phyloP scores from a whole-genome alignment of 2,797 vertebrate genomes.

The Darevskia nairensis region DNA sequence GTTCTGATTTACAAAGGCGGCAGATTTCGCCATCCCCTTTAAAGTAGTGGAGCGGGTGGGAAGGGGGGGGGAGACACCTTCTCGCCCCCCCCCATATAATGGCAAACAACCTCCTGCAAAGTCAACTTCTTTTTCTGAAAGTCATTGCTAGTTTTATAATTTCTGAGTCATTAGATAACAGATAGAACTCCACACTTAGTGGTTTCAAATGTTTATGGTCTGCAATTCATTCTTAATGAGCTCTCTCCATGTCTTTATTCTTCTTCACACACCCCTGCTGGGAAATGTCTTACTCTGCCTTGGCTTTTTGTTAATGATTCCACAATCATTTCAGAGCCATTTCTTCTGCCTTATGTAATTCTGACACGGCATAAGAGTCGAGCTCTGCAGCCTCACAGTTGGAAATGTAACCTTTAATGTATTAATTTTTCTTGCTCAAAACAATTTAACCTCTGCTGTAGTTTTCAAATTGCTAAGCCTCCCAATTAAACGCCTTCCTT shows the following conservation, averaged over 20 bases:
- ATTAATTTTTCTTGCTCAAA: conserved; percentile 90
- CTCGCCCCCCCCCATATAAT: conserved; percentile 55
- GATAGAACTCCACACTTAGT: conserved; percentile 88
- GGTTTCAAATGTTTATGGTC: conserved; percentile 89
- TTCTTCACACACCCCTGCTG: conserved; percentile 85
- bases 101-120: conserved; percentile 84
- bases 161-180: conserved; percentile 89
- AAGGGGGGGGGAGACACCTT: conserved; percentile 75
- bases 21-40: conserved; percentile 54
- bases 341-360: conserved; percentile 87
- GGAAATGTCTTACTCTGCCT: conserved; percentile 87
- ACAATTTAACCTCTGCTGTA: conserved; percentile 89
- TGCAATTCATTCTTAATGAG: conserved; percentile 90
- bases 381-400: conserved; percentile 84
- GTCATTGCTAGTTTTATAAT: conserved; percentile 87
- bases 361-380: conserved; percentile 82
- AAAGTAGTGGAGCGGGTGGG: conserved; percentile 14
- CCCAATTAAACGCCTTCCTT: conserved; percentile 85
- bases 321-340: conserved; percentile 85
- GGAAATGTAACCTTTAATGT: conserved; percentile 89
- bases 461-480: conserved; percentile 88
- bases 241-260: conserved; percentile 88
- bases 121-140: conserved; percentile 85
- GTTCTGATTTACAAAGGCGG: conserved; percentile 80
- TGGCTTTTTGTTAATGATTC: conserved; percentile 87